Evolutionary conservation across 2,797 vertebrate species (phyloP).

Genomic region (Enoplosus armatus): DNA sequence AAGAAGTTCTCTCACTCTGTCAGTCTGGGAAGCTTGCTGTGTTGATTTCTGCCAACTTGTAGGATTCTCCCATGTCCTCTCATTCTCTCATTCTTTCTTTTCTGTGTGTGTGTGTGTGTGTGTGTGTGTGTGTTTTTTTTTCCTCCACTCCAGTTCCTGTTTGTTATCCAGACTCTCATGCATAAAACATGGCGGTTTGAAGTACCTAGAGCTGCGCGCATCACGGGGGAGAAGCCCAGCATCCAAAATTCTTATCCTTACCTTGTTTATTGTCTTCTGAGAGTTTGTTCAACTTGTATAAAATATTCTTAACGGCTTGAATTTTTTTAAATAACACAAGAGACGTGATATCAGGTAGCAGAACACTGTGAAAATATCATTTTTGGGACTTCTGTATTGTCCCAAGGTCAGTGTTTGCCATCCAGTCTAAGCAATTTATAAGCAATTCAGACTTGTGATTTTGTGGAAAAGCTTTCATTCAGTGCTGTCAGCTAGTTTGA

Average conservation of each 20-base stretch:
- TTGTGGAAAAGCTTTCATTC: background rate
- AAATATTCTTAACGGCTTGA: constrained; percentile 47
- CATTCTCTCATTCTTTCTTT: constrained; percentile 26
- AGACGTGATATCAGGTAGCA: constrained; percentile 17
- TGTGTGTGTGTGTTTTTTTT: background rate
- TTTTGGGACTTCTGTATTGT: constrained; percentile 7
- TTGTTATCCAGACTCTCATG: constrained; percentile 69
- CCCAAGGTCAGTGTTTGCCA: constrained; percentile 25
- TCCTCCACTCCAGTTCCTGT: constrained; percentile 23
- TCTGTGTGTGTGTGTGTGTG: too few relatives aligned
- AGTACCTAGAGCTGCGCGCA: constrained; percentile 37
- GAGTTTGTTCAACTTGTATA: constrained; percentile 50
- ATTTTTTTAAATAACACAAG: constrained; percentile 43
- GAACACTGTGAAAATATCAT: constrained; percentile 17
- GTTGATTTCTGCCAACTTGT: constrained; percentile 57
- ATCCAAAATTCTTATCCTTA: constrained; percentile 54
- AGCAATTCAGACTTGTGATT: background rate
- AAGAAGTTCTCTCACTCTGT: constrained; percentile 40
- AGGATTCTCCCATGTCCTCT: constrained; percentile 38
- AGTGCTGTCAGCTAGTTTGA: background rate
- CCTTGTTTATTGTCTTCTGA: constrained; percentile 61
- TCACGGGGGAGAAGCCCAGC: constrained; percentile 50
- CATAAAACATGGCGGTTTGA: constrained; percentile 74
- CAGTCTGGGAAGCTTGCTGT: constrained; percentile 34
- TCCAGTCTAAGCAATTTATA: background rate